phyloP scores from a whole-genome alignment of 2,888 invertebrate species.

The Lymantria monacha region DNA sequence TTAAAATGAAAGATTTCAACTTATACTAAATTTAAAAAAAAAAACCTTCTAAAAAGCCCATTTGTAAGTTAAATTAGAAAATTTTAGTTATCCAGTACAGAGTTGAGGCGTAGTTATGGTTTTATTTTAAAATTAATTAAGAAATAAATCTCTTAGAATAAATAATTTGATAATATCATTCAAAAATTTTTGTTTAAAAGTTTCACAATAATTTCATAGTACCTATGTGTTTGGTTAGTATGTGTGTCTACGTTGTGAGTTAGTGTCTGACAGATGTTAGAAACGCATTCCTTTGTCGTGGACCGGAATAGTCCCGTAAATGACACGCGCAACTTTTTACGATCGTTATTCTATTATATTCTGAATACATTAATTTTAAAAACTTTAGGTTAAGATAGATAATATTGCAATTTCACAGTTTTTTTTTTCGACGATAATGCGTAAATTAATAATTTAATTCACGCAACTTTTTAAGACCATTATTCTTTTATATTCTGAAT shows the following conservation, averaged over 20 bases:
- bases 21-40: no score
- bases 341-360: constrained; percentile 10
- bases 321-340: constrained; percentile 35
- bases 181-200: neutral
- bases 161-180: no score
- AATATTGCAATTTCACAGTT: no score
- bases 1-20: no score
- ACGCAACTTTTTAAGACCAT: constrained; percentile 26
- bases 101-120: no score
- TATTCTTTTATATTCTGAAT: constrained; percentile 2
- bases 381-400: no score
- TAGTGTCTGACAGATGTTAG: constrained; percentile 67
- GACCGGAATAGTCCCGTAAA: constrained; percentile 54
- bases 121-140: neutral
- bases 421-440: no score
- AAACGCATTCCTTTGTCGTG: constrained; percentile 53
- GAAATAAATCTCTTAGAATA: neutral
- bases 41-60: no score
- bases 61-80: no score
- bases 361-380: no score
- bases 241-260: constrained; percentile 45
- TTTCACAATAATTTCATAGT: neutral
- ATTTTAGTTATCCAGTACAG: no score
- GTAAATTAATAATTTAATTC: no score
- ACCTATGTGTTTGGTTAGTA: neutral